Evolutionary conservation across 2,888 invertebrate species (phyloP), one percentile per base, ranked within the genome.

Genomic region (Caenorhabditis virilis): DNA sequence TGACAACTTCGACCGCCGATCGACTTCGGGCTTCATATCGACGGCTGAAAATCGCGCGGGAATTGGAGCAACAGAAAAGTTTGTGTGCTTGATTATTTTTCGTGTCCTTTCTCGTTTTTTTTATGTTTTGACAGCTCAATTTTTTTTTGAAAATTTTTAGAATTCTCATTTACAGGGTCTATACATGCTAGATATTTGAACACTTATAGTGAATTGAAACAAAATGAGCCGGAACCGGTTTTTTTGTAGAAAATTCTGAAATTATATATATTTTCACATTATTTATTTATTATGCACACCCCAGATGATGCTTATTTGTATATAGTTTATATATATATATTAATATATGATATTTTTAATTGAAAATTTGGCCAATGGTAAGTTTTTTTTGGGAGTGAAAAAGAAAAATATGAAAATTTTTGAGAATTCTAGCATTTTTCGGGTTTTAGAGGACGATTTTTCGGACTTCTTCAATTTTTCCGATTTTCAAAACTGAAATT

Each of bases 11-110:
- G 22, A 82, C 81, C 2, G 77, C 80, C 23, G 81, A 81, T 36
- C 76, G 81, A 18, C 72, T 82, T 20, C 77, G 82, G 13, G 80
- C 82, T 41, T 70, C 69, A 16, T 79, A 78, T 51, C 67, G 81
- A 23, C 72, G 81, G 22, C 60, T 82, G 41, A 72, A 80, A 57
- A 78, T 81, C 46, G 81, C 81, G 53, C 73, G 75, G 58, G 80
- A 81, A 54, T 65, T 80, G 50, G 81, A 76, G 36, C 71, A 80
- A 61, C 78, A 76, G 56, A 78, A 78, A 78, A 74, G 80, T 80
- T 64, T 71, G 79, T 64, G 54, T 53, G 42, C 43, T 33, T 43
- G 22, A 49, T 26, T 38, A 49, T 25, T 25, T n/a, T 25, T 49
- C 20, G 7, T n/a, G n/a, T n/a, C n/a, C n/a, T n/a, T n/a, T n/a